Evolutionary conservation across 1,140 invertebrate genomes (phyloP), one percentile per base, ranked within the genome.

Genomic region (Ladona fulva): DNA sequence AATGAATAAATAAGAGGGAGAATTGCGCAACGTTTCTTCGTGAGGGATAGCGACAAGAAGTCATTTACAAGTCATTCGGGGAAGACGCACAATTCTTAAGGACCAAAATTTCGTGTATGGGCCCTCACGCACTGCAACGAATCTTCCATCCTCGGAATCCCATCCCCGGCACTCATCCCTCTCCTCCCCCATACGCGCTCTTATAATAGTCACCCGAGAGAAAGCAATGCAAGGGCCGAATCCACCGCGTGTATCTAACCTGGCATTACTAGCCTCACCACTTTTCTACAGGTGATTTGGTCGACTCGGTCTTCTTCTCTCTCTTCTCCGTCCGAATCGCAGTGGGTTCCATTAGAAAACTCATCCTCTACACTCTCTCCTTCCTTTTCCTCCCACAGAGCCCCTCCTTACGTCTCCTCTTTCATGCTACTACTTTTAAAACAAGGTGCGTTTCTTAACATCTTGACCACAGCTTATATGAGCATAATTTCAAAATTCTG

Each of bases 251-350:
- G 52, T 16, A 66, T 66, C 52, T 22, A 66, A 66, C 52, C 52
- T 66, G 52, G n/a, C 52, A 66, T 66, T 66, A 66, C 52, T 66
- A 66, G 52, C 52, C 52, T 66, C 52, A 3, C 52, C 52, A 66
- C 52, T 66, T 66, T 66, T 66, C 52, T 66, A 66, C 52, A 66
- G 16, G 52, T 66, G 52, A 66, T 66, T 66, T 66, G n/a, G 52
- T 22, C 44, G n/a, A n/a, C n/a, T n/a, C n/a, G n/a, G n/a, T n/a
- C n/a, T n/a, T n/a, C n/a, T n/a, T n/a, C n/a, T n/a, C 29, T 8
- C 8, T 37, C 29, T 37, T 37, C 52, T 12, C 52, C 14, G 5
- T 6, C 52, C 14, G 52, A 66, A 66, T 66, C 14, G 52, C 52
- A 6, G n/a, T 22, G 52, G 52, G 29, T 37, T 22, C 52, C 52